Conservation (phyloP, 2,797 vertebrate species). For the Centroberyx gerrardi region DNA sequence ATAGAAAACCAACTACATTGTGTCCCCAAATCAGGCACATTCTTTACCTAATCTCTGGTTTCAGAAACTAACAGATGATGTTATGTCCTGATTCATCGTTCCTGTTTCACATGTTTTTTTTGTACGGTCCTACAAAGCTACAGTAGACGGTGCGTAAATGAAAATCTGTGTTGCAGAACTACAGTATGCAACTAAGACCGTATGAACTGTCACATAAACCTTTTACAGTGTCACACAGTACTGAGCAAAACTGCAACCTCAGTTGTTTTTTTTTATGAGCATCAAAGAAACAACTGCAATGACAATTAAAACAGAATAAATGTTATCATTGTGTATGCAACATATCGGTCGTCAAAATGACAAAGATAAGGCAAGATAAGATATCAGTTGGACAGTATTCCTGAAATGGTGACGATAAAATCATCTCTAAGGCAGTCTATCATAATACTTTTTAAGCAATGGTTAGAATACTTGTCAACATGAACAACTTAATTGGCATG, state of each 20-base stretch:
- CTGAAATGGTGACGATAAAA: conserved; percentile 51
- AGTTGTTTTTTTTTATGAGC: conserved; percentile 37
- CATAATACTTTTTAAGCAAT: conserved; percentile 61
- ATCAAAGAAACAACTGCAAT: conserved; percentile 26
- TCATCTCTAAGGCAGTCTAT: conserved; percentile 39
- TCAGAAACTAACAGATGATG: conserved; percentile 39
- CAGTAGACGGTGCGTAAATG: conserved; percentile 64
- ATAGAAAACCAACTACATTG: conserved; percentile 7
- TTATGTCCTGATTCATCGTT: conserved; percentile 53
- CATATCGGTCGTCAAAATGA: conserved; percentile 43
- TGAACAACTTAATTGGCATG: conserved; percentile 45
- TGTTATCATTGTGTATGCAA: conserved; percentile 35
- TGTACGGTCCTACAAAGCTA: conserved; percentile 59
- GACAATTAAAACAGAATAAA: conserved; percentile 42
- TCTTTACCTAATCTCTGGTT: conserved; percentile 18
- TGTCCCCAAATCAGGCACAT: conserved; percentile 6
- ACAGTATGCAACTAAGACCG: conserved; percentile 48
- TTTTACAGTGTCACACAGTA: conserved; percentile 83
- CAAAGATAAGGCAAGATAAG: conserved; percentile 34
- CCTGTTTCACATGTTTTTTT: conserved; percentile 68
- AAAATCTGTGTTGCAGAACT: conserved; percentile 50
- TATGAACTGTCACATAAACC: conserved; percentile 58
- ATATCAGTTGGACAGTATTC: conserved; percentile 54
- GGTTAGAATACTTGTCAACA: conserved; percentile 47
- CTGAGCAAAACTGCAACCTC: conserved; percentile 50